Conservation (phyloP, 2,888 invertebrate species). For the Margaritifera margaritifera region DNA sequence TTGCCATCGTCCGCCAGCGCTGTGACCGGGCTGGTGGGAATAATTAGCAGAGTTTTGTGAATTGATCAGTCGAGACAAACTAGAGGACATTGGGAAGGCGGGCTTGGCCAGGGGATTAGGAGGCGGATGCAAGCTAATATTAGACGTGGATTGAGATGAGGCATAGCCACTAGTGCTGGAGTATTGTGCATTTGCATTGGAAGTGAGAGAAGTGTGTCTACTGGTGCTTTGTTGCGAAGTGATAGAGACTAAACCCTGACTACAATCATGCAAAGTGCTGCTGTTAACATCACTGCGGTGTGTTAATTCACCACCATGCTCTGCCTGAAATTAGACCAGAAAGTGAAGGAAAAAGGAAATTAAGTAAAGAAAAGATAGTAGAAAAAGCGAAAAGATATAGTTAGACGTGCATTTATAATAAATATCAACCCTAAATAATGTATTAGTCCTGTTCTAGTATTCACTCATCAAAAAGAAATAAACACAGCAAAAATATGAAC, state of each 20-base stretch:
- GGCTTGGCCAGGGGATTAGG: constrained; percentile 44
- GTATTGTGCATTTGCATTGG: too few species aligned
- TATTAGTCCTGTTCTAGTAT: too few species aligned
- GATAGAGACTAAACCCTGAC: neutral
- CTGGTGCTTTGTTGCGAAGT: constrained; percentile 1
- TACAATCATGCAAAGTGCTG: neutral
- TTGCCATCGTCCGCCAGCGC: constrained; percentile 48
- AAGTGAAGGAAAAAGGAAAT: constrained; percentile 13
- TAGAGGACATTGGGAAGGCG: constrained; percentile 30
- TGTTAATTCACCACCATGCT: constrained; percentile 18
- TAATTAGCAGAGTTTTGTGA: constrained; percentile 47
- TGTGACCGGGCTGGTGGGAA: constrained; percentile 55
- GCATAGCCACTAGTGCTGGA: constrained; percentile 6
- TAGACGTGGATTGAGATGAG: constrained; percentile 32
- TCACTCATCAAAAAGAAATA: too few species aligned
- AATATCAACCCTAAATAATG: too few species aligned
- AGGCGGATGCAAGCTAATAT: constrained; percentile 44
- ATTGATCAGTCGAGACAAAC: constrained; percentile 37
- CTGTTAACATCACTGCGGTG: constrained; percentile 4
- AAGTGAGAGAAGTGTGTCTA: neutral
- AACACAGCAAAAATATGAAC: too few species aligned
- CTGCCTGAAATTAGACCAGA: constrained; percentile 38
- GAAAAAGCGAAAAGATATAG: neutral
- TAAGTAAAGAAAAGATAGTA: constrained; percentile 5
- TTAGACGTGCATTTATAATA: too few species aligned